Conservation (phyloP, 2,113 vertebrate species). For the Corythornis cristatus region DNA sequence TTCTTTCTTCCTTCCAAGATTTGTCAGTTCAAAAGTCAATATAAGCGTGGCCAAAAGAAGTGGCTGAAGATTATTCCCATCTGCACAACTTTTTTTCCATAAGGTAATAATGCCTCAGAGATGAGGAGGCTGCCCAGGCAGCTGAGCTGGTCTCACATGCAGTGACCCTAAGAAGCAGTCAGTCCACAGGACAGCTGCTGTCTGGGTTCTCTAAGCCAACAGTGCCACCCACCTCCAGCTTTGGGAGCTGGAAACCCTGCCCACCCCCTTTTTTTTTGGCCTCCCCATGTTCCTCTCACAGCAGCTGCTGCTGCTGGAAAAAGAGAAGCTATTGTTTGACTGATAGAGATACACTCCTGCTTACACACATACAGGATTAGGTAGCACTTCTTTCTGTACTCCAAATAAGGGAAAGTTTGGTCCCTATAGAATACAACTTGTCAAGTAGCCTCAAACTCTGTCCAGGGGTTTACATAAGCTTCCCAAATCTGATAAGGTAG, state of each 20-base stretch:
- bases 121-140: not conserved
- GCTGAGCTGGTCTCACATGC: not conserved
- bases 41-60: accelerated
- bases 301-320: not conserved
- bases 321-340: not conserved
- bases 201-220: not conserved
- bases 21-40: not conserved
- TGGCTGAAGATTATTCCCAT: not conserved
- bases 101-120: not conserved
- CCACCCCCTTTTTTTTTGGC: not conserved
- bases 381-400: not conserved
- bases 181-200: not conserved
- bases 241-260: not conserved
- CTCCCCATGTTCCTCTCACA: not conserved
- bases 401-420: not conserved
- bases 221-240: not conserved
- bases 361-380: not conserved
- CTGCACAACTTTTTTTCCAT: not conserved
- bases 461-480: not conserved
- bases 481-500: not conserved
- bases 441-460: not conserved
- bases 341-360: not conserved
- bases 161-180: not conserved
- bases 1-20: not conserved
- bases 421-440: not conserved